phyloP scores from a whole-genome alignment of 2,113 vertebrate genomes.

The Erythrolamprus reginae region DNA sequence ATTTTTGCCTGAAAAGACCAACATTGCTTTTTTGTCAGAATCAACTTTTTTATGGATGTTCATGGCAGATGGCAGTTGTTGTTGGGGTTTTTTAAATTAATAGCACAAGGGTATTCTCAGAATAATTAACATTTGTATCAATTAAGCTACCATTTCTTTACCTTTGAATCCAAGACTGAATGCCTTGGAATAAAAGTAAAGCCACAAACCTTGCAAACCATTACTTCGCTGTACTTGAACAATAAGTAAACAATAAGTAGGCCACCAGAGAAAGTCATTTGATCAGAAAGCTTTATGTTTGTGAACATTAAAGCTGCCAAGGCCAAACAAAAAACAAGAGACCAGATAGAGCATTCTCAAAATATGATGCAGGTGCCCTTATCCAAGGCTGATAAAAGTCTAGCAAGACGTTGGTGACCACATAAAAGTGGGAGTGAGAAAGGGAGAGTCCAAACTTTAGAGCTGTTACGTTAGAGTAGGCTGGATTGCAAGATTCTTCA shows the following conservation, averaged over 20 bases:
- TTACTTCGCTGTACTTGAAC: neutral
- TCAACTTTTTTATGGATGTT: neutral
- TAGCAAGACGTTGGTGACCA: neutral
- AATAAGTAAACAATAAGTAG: accelerated
- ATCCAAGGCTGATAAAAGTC: neutral
- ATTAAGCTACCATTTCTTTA: neutral
- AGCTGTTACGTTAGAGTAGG: neutral
- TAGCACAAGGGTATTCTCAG: neutral
- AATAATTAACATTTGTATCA: neutral
- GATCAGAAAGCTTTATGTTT: accelerated
- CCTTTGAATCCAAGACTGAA: neutral
- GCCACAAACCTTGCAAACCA: neutral
- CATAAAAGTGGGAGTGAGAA: neutral
- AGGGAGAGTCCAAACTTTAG: neutral
- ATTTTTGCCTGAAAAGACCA: slow-evolving; percentile 31
- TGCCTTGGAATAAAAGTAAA: neutral
- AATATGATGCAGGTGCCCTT: neutral
- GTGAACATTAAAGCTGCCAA: neutral
- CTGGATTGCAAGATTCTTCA: neutral
- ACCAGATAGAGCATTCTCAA: neutral
- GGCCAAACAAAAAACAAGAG: neutral
- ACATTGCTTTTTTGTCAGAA: slow-evolving; percentile 9
- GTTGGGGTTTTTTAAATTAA: neutral
- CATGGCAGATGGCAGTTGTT: no score
- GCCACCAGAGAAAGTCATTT: neutral